A percentile compares a stretch with the other conserved stretches of the same genome.
Evolutionary conservation across 2,888 invertebrate species (phyloP).

Genomic region (Patella caerulea): DNA sequence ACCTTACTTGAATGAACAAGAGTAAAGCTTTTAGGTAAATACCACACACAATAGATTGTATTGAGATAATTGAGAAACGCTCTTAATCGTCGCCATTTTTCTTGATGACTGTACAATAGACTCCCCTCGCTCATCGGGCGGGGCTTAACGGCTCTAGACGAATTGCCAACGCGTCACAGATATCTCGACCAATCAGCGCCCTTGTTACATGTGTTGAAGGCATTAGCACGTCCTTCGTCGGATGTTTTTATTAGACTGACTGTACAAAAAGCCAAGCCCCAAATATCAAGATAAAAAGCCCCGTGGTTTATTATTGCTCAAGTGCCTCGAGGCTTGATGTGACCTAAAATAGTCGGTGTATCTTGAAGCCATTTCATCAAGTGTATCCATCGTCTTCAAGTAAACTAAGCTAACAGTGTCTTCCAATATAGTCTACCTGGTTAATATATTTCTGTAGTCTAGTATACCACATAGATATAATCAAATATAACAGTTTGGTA

Average conservation of each 20-base stretch:
- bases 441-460: no score
- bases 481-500: no score
- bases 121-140: constrained; percentile 18
- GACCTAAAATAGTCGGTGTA: constrained; percentile 27
- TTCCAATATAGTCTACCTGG: not conserved
- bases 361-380: constrained; percentile 15
- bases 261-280: constrained; percentile 34
- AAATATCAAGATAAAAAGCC: constrained; percentile 36
- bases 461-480: no score
- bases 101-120: constrained; percentile 27
- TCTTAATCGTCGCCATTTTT: constrained; percentile 25
- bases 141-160: constrained; percentile 16
- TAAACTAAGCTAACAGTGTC: constrained; percentile 21
- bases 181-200: constrained; percentile 24
- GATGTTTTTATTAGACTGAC: constrained; percentile 20
- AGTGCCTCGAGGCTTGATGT: constrained; percentile 43
- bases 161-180: constrained; percentile 15
- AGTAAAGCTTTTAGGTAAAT: constrained; percentile 29
- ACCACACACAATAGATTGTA: constrained; percentile 23
- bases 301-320: constrained; percentile 39
- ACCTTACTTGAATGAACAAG: constrained; percentile 21
- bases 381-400: constrained; percentile 9
- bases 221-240: not conserved
- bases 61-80: constrained; percentile 25
- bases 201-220: constrained; percentile 17